Evolutionary conservation across 2,888 invertebrate genomes (phyloP), one percentile per base, ranked within the genome.

Genomic region (Drosophila percnosoma): DNA sequence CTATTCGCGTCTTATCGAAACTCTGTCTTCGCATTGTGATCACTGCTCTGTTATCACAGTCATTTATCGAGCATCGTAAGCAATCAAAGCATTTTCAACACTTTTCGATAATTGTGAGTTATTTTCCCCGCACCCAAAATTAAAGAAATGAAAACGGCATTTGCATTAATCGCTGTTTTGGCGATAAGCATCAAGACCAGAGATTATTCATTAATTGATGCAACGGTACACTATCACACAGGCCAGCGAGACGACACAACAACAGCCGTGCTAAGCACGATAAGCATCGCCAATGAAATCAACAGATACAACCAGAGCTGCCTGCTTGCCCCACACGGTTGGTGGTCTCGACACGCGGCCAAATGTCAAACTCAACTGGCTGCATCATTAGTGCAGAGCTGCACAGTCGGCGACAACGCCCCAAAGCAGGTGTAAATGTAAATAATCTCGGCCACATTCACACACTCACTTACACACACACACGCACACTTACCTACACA

Each of bases 51-150:
- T 62, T 74, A 78, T 78, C 79, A 21, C 42, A 27, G 67, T 70
- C 66, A 58, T 59, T 74, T 70, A 86, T 81, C 86, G 69, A 29
- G 27, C 38, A 59, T 54, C 59, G 34, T 34, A 68, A 66, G 74
- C 73, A 77, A 85, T 86, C 83, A 82, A 88, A 74, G 75, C 75
- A 65, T 86, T 88, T 88, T 80, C 81, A 88, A 85, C 85, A 88
- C 85, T 80, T 86, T 78, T 78, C 71, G 72, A 88, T 85, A 85
- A 88, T 88, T 85, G 89, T 88, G 75, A 85, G 82, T 88, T 85
- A 88, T 86, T 79, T 61, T 38, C 42, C 53, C 55, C 38, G 33
- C 59, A 42, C 57, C 49, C 40, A 21, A 31, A 21, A 27, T 24
- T 7, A 1, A n/a, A 57, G 40, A 42, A 31, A 42, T 45, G 45